These are phyloP conservation scores for Masnerella sp. DNA, from an alignment of 2,888 invertebrate genomes.

Conservation along the genomic window DNA sequence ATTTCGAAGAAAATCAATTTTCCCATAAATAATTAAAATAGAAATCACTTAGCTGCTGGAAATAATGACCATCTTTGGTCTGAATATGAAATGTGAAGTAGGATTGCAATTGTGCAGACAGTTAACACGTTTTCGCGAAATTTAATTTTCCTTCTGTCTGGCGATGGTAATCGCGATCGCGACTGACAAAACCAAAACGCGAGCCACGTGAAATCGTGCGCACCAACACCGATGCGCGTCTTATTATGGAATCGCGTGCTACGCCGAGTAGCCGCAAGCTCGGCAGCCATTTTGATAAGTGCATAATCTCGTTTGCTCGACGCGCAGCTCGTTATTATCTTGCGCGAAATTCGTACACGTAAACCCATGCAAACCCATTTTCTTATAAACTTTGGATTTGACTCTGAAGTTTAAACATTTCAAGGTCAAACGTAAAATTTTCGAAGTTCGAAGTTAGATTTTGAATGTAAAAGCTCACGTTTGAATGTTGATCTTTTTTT, in stretches of 20 bases:
- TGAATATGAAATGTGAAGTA: no score
- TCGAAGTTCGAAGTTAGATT: no score
- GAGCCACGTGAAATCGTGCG: constrained; percentile 35
- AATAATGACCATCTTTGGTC: no score
- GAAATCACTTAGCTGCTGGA: no score
- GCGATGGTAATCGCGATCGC: constrained; percentile 31
- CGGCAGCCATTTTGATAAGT: constrained; percentile 72
- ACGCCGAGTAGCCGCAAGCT: constrained; percentile 66
- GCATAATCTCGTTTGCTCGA: constrained; percentile 54
- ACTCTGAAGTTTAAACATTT: not conserved
- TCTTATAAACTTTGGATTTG: no score
- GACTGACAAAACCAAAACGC: constrained; percentile 34
- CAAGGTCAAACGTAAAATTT: no score
- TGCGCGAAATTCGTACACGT: constrained; percentile 13
- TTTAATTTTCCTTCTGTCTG: not conserved
- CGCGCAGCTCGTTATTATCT: constrained; percentile 10
- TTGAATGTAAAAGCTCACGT: no score
- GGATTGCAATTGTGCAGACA: no score
- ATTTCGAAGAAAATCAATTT: no score
- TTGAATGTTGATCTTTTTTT: no score
- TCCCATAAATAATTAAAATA: no score
- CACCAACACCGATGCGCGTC: constrained; percentile 46
- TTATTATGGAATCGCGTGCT: constrained; percentile 70
- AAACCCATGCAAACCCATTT: no score
- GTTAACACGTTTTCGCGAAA: constrained; percentile 21